Base-by-base conservation (phyloP, 1,140 invertebrate species). In the Babylonia areolata region DNA sequence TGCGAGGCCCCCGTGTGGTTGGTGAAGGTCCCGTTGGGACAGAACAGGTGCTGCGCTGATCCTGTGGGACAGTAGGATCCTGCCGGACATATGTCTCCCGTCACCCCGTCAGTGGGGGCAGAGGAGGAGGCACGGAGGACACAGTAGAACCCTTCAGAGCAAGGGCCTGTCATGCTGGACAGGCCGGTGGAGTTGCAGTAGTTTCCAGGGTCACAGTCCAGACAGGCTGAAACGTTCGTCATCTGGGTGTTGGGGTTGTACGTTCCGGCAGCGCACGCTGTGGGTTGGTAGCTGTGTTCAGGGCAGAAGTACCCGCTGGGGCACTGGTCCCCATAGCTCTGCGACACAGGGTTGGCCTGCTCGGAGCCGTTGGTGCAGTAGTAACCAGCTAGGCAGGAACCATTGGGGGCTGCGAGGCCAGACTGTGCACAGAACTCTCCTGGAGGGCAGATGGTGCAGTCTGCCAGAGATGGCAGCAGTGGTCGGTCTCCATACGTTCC, bases 1-100 rank as follows among this genome's bases (percentile, higher is more conserved):
- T 39, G 58, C 3, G 88, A 86, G 6, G 93, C 90, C 15, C 93
- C 93, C 23, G 93, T 91, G 88, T 93, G 91, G 83, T 93, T 93
- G 17, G 90, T 92, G 88, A 92, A 94, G 35, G 93, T 94, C 20
- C 92, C 92, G 86, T 94, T 94, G 20, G 92, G 88, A 88, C 93
- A 94, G 88, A 85, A 90, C 23, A 89, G 84, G 81, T 93, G 92
- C 23, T 89, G 87, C 20, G 89, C 77, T 17, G 93, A 93, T 2
- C 92, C 91, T 31, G 33, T 54, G 15, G 93, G 92, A 73, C 92
- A 93, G 87, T 90, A 91, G n/a, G 92, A 92, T 11, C 92, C 93
- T 0, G 86, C 87, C 42, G 92, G 92, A 81, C 93, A 94, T 42
- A 93, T 93, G 86, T 93, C 87, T 15, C 93, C 93, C 28, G 92